A percentile compares a stretch with the other conserved stretches of the same genome.
These are phyloP conservation scores for Syrista parreyssii DNA, from an alignment of 2,888 invertebrate species.

Conservation along the genomic window DNA sequence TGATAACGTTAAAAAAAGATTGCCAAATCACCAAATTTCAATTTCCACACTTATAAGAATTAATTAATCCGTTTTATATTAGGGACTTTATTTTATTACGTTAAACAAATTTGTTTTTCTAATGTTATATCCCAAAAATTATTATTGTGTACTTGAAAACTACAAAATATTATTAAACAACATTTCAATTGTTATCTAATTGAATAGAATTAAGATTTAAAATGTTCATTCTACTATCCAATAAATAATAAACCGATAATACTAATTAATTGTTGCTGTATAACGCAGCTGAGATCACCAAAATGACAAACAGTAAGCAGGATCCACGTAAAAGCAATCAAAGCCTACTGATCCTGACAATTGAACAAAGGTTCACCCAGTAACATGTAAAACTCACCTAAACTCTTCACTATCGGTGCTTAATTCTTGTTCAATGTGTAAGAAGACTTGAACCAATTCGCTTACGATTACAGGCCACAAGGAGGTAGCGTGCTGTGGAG, in stretches of 20 bases:
- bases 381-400: constrained; percentile 68
- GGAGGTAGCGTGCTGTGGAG: constrained; percentile 85
- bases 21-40: background rate
- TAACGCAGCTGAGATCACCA: background rate
- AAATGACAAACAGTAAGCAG: background rate
- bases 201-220: background rate
- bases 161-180: background rate
- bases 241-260: background rate
- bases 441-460: constrained; percentile 89
- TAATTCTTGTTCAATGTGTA: constrained; percentile 87
- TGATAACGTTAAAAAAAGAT: background rate
- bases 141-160: background rate
- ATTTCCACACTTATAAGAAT: background rate
- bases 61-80: background rate
- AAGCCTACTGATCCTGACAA: background rate
- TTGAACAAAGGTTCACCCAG: background rate
- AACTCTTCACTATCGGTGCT: constrained; percentile 81
- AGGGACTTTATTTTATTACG: background rate
- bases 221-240: background rate
- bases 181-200: background rate
- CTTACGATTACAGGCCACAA: constrained; percentile 93
- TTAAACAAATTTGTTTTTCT: background rate
- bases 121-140: background rate
- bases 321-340: background rate
- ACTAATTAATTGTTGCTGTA: background rate